Conservation (phyloP, 2,113 vertebrate genomes). For the Uria lomvia region DNA sequence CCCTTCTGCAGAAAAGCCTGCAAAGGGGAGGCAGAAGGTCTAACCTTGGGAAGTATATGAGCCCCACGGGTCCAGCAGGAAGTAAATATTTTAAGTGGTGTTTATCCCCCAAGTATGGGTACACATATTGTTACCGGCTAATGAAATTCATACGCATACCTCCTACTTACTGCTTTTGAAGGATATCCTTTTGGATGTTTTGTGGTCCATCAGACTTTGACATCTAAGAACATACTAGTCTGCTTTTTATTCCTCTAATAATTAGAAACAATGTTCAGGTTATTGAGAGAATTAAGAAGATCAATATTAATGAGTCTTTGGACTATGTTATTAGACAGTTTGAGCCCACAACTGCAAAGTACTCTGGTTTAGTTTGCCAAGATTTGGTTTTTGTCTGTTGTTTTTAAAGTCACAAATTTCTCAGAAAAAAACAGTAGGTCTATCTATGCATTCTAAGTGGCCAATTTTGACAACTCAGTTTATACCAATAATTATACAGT, state of each 20-base stretch:
- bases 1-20: background rate
- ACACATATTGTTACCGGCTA: slow-evolving; percentile 30
- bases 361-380: background rate
- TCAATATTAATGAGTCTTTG: background rate
- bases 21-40: background rate
- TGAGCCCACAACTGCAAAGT: background rate
- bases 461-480: background rate
- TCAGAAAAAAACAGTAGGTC: background rate
- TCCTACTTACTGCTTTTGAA: slow-evolving; percentile 26
- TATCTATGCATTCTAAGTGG: background rate
- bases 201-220: slow-evolving; percentile 25
- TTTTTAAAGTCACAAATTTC: background rate
- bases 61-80: background rate
- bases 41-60: background rate
- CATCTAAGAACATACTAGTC: slow-evolving; percentile 10
- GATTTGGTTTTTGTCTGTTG: background rate
- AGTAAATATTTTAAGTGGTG: background rate
- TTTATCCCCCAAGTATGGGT: background rate
- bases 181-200: background rate
- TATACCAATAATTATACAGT: background rate
- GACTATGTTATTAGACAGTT: background rate
- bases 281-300: slow-evolving; percentile 39
- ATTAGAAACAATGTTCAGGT: slow-evolving; percentile 6
- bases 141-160: slow-evolving; percentile 35
- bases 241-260: slow-evolving; percentile 6